Base-by-base conservation (phyloP, 2,888 invertebrate species). In the Catocala fraxini region DNA sequence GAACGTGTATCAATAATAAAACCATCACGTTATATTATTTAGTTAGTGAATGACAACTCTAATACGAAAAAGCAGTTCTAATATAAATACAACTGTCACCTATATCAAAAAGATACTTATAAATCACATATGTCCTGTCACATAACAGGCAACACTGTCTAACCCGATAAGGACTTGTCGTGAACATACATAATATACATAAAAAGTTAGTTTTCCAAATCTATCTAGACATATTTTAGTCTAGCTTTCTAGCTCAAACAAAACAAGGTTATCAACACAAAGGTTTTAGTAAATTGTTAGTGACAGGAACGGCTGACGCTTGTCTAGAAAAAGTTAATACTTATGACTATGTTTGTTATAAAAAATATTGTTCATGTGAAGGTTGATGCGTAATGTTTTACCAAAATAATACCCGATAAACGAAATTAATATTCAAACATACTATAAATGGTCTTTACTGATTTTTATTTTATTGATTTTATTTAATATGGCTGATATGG, bases 41-140 rank as follows among this genome's bases (percentile, higher is more conserved):
- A 39, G 35, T 39, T 39, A 6, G 35, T 39, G 35, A 39, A 39
- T 39, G 46, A 13, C 15, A 46, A 4, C 10, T 47, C 47, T 25
- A 47, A 47, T 47, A 25, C 33, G 9, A 47, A 47, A 47, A 25
- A 47, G 7, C 25, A 25, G 10, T 11, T 33, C 39, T 47, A 45
- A 33, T 55, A 56, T 64, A 60, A 56, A 59, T 64, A 64, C 53
- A 64, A 60, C 74, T 70, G 66, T 59, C 74, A 71, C 74, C 63
- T 67, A 43, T 25, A 63, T 42, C 34, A 51, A 52, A 65, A 70
- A 52, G 52, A 63, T 67, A 73, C 56, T 63, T 66, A 60, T 25
- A 73, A 66, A 71, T 73, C 74, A 71, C 71, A 73, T 60, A 56
- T 49, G 41, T 51, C 56, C 70, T 58, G 56, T 45, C 63, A 70